Conservation (phyloP, 2,797 vertebrate genomes). For the Silurus lanzhouensis region DNA sequence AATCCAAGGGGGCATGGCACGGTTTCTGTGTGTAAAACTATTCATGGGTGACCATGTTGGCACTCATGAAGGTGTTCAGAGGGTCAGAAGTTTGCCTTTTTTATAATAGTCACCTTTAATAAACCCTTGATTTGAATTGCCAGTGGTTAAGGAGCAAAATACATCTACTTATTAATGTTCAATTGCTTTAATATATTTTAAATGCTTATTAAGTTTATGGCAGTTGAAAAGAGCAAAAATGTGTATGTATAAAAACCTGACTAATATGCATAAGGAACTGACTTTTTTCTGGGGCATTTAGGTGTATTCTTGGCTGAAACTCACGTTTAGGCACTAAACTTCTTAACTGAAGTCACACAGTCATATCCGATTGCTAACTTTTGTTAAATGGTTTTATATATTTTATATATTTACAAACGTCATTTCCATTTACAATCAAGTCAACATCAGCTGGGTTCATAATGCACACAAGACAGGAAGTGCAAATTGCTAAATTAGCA, state of each 20-base stretch:
- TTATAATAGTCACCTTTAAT: background rate
- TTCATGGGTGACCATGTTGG: background rate
- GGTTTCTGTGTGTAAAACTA: slow-evolving; percentile 10
- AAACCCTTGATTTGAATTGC: background rate
- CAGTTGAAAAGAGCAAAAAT: background rate
- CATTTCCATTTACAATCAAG: background rate
- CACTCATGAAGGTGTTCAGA: background rate
- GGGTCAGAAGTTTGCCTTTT: background rate
- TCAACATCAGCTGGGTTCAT: background rate
- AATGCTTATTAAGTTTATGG: too few relatives aligned
- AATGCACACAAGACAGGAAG: background rate
- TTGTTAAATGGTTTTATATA: background rate
- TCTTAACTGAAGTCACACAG: background rate
- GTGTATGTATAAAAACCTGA: too few relatives aligned
- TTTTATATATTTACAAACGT: background rate
- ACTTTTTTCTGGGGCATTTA: background rate
- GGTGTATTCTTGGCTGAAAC: background rate
- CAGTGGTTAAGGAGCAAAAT: background rate
- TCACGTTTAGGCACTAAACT: background rate
- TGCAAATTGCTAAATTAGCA: background rate
- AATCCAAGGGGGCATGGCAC: background rate
- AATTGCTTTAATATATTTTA: too few relatives aligned
- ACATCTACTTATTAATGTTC: background rate
- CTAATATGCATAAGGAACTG: background rate
- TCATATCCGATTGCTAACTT: background rate